Evolutionary conservation across 2,113 vertebrate genomes (phyloP).

Genomic region (Oostethus manadensis): DNA sequence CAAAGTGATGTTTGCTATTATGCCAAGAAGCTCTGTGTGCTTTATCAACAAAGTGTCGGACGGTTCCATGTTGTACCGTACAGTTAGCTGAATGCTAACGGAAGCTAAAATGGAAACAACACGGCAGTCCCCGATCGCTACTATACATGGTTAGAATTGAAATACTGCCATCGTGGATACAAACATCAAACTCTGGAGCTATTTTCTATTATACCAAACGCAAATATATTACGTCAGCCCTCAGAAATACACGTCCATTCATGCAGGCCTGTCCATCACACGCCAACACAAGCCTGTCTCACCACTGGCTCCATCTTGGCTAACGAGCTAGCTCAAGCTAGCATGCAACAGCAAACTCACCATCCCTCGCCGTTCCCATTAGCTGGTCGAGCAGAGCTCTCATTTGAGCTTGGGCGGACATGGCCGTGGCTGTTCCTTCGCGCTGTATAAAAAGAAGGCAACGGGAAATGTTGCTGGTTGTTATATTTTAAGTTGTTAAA

Average conservation of each 20-base stretch:
- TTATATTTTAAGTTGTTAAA: constrained; percentile 12
- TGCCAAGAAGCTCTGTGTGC: too few species aligned
- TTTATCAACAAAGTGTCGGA: too few species aligned
- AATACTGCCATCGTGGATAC: constrained; percentile 43
- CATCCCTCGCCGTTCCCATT: constrained; percentile 94
- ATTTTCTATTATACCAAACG: not conserved
- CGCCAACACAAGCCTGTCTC: constrained; percentile 59
- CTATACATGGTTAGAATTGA: not conserved
- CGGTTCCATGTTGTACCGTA: not conserved
- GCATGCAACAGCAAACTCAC: constrained; percentile 78
- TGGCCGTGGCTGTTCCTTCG: constrained; percentile 49
- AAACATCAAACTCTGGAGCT: constrained; percentile 50
- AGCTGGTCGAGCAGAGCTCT: constrained; percentile 92
- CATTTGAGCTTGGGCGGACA: constrained; percentile 98
- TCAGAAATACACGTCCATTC: constrained; percentile 51
- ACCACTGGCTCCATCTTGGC: constrained; percentile 68
- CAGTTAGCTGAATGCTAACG: not conserved
- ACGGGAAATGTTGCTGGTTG: not conserved
- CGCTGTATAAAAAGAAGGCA: constrained; percentile 16
- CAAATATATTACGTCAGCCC: constrained; percentile 32
- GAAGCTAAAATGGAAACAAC: not conserved
- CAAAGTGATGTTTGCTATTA: too few species aligned
- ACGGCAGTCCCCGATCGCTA: not conserved
- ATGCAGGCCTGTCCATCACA: constrained; percentile 63
- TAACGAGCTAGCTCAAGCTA: constrained; percentile 60